phyloP scores from a whole-genome alignment of 2,888 invertebrate genomes.

The Plemyria rubiginata region DNA sequence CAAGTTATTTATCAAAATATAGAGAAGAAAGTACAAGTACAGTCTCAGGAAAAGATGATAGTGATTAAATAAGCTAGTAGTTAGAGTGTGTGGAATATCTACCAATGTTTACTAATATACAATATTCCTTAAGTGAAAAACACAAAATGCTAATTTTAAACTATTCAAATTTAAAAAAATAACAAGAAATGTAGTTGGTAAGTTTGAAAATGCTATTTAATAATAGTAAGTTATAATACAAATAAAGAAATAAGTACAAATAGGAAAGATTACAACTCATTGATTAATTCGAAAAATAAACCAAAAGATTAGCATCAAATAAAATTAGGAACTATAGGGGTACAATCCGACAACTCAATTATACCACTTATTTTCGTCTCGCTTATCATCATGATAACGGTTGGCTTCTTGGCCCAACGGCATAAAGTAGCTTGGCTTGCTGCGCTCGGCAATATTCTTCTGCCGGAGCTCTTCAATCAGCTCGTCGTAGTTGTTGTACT shows the following conservation, averaged over 20 bases:
- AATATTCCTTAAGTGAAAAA: too few relatives aligned
- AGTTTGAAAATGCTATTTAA: too few relatives aligned
- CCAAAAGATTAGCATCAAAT: neutral
- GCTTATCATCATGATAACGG: conserved; percentile 11
- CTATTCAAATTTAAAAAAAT: too few relatives aligned
- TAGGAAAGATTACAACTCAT: too few relatives aligned
- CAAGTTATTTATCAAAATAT: neutral
- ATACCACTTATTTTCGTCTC: conserved; percentile 15
- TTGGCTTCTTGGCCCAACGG: conserved; percentile 35
- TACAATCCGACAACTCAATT: conserved; percentile 5
- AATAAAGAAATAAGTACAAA: neutral
- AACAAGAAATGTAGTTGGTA: too few relatives aligned
- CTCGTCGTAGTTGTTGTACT: conserved; percentile 63
- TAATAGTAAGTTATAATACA: too few relatives aligned
- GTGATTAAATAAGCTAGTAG: too few relatives aligned
- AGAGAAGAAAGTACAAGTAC: too few relatives aligned
- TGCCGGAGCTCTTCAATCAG: conserved; percentile 66
- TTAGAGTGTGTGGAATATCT: too few relatives aligned
- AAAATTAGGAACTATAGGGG: neutral
- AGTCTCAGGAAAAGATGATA: too few relatives aligned
- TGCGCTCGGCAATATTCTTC: conserved; percentile 53
- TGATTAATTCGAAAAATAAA: neutral
- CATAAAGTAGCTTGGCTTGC: conserved; percentile 37
- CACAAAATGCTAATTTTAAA: too few relatives aligned
- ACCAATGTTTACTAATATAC: too few relatives aligned